Base-by-base conservation (phyloP, 1,140 invertebrate genomes). In the Hirudo medicinalis region DNA sequence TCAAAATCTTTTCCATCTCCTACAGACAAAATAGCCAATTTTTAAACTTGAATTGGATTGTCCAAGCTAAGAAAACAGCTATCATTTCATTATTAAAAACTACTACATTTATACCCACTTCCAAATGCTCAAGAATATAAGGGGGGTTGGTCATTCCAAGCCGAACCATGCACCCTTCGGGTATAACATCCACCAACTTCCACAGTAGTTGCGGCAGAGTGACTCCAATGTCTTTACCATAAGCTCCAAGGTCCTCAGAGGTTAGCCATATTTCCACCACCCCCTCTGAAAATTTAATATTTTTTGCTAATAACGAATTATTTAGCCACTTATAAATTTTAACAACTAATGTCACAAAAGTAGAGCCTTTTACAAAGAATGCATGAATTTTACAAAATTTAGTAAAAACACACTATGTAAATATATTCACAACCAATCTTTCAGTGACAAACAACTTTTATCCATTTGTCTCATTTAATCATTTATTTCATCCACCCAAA, bases 81-180 rank as follows among this genome's bases (percentile, higher is more conserved):
- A 63, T 63, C 29, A 22, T 13, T 63, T 63, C 25, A 20, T 19
- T n/a, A n/a, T 63, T 8, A 49, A 8, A 9, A 49, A 49, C 13
- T 15, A 2, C 57, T 32, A 4, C 25, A 22, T 32, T 13, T 13
- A 22, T 2, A 70, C 57, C 43, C 75, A 86, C 86, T 79, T 91
- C 88, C 4, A 98, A 82, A 83, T 97, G 91, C 77, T 97, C 92
- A 36, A 97, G 80, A 73, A 99, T 97, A 78, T 98, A 99, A 0
- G 96, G 96, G 0, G 96, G 95, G 86, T 99, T 97, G 0, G 94
- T 97, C 94, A 97, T 97, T 19, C 94, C 94, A 1, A 96, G 82
- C 72, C 92, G 83, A 76, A 95, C 84, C 85, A 90, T 88, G 77
- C 92, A 94, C 27, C 90, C 89, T 66, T 90, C 86, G 0, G 95